Base-by-base conservation (phyloP, 2,888 invertebrate genomes). In the Tanypteryx hageni region DNA sequence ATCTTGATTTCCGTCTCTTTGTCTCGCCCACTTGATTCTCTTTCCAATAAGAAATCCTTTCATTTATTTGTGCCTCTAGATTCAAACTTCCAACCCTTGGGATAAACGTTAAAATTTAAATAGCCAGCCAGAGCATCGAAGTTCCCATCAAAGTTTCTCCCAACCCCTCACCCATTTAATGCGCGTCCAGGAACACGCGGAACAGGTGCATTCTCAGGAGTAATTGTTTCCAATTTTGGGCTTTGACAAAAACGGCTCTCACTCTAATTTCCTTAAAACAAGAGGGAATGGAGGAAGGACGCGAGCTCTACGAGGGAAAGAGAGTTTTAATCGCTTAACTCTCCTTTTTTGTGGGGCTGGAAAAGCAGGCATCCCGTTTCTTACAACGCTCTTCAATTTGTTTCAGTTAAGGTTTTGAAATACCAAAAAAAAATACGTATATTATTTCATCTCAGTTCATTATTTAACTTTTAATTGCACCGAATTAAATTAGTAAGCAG, bases 151-250 rank as follows among this genome's bases (percentile, higher is more conserved):
- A 44, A 44, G 44, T 44, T 44, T 44, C 44, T 5, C 44, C 44
- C 3, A 5, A 44, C 14, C n/a, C 64, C 64, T 64, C 14, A n/a
- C 64, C n/a, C 44, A n/a, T 14, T 64, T 64, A 64, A 64, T 64
- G 44, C 44, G 44, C 44, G 44, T 64, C 16, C 68, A 16, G n/a
- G 22, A 68, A 57, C 85, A 59, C 86, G 59, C 8, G 86, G 18
- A 86, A 61, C 86, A 61, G 59, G 61, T 86, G 86, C n/a, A 61
- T 61, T 31, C 86, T 86, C 86, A 59, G 27, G 59, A 86, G 27
- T 31, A 86, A 86, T 86, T 44, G 61, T 86, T 86, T 86, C 86
- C 86, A 59, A 86, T 86, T 86, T 31, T 58, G 61, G 31, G 86
- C 59, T 86, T 86, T 86, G 27, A 68, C 89, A 89, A 56, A 64